phyloP scores from a whole-genome alignment of 2,797 vertebrate species.

The Periophthalmus magnuspinnatus region DNA sequence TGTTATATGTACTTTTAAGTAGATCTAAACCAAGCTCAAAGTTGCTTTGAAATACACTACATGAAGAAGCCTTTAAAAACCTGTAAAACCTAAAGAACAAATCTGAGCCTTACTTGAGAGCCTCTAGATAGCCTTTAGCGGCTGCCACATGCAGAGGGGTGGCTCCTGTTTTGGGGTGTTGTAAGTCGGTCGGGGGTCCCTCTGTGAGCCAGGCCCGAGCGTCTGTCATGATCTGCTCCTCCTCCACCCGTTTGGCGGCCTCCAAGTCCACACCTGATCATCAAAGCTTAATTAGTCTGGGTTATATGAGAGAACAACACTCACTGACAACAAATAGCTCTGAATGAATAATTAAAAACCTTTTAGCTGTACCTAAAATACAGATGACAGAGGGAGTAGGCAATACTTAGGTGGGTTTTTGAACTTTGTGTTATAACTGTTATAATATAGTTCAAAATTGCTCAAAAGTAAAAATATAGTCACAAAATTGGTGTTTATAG shows the following conservation, averaged over 20 bases:
- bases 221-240: conserved; percentile 85
- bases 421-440: neutral
- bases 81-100: neutral
- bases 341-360: conserved; percentile 1
- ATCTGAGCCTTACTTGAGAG: conserved; percentile 77
- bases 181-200: conserved; percentile 73
- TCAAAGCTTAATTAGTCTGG: conserved; percentile 5
- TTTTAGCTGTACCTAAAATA: conserved; percentile 1
- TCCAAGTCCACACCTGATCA: conserved; percentile 84
- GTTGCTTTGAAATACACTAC: neutral
- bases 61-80: neutral
- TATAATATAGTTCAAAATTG: neutral
- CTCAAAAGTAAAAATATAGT: too few species aligned
- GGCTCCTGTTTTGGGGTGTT: conserved; percentile 83
- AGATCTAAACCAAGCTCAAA: neutral
- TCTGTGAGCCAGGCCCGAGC: conserved; percentile 84
- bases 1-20: too few species aligned
- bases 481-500: too few species aligned
- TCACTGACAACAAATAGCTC: neutral
- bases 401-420: neutral
- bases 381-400: neutral
- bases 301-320: neutral
- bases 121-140: conserved; percentile 90
- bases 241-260: conserved; percentile 84
- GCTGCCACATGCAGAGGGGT: conserved; percentile 89